phyloP scores from a whole-genome alignment of 2,888 invertebrate genomes.

The Rotaria magnacalcarata region DNA sequence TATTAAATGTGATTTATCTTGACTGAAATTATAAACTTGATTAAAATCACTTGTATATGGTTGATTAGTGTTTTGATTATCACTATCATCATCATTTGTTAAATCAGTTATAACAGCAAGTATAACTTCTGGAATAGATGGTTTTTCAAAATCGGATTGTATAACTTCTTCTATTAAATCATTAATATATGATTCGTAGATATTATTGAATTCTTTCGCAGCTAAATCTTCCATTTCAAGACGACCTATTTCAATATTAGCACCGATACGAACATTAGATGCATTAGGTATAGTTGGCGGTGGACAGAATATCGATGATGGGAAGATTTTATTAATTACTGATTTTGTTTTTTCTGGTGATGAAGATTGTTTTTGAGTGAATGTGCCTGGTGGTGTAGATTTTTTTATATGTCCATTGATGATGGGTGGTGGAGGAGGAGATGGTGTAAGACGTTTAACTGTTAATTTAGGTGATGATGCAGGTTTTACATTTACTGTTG shows the following conservation, averaged over 20 bases:
- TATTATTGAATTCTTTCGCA: background rate
- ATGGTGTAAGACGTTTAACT: background rate
- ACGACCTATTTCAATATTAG: background rate
- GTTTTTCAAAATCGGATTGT: conserved; percentile 41
- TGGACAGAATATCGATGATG: conserved; percentile 17
- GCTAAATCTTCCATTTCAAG: background rate
- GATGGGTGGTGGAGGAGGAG: background rate
- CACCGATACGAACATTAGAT: background rate
- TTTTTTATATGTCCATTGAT: background rate
- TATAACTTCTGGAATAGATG: conserved; percentile 43
- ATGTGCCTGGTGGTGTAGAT: background rate
- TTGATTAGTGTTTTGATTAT: background rate
- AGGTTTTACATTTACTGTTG: background rate
- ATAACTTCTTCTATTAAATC: conserved; percentile 43
- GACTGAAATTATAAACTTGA: conserved; percentile 15
- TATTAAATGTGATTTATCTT: background rate
- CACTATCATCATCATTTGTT: background rate
- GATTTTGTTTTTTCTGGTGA: background rate
- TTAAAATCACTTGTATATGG: background rate
- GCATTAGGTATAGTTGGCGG: background rate
- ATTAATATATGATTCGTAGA: conserved; percentile 10
- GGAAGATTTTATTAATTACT: no score
- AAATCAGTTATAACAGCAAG: conserved; percentile 36
- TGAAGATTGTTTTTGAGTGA: background rate
- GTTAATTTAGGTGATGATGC: background rate